Conservation (phyloP, 2,888 invertebrate species). For the Pelosia muscerda region DNA sequence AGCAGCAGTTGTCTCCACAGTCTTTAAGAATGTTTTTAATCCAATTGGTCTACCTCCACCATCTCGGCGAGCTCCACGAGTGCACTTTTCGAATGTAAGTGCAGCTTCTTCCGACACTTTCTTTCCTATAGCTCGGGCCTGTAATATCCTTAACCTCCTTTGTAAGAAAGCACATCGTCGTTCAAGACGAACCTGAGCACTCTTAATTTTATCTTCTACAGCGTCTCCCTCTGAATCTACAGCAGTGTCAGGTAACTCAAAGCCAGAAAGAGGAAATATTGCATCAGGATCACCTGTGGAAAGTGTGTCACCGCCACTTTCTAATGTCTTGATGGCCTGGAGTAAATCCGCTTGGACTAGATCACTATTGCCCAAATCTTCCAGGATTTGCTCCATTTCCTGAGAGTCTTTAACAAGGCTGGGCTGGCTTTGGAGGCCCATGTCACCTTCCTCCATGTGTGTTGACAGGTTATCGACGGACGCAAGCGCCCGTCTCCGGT, state of each 20-base stretch:
- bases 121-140: slow-evolving; percentile 91
- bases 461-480: slow-evolving; percentile 84
- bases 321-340: slow-evolving; percentile 92
- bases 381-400: slow-evolving; percentile 90
- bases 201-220: slow-evolving; percentile 84
- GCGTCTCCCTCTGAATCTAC: slow-evolving; percentile 84
- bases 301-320: slow-evolving; percentile 79
- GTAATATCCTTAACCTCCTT: slow-evolving; percentile 91
- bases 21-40: slow-evolving; percentile 78
- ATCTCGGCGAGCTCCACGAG: slow-evolving; percentile 89
- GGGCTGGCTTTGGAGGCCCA: slow-evolving; percentile 86
- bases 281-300: slow-evolving; percentile 82
- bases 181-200: slow-evolving; percentile 88
- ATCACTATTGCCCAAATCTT: slow-evolving; percentile 87
- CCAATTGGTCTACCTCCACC: slow-evolving; percentile 80
- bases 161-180: slow-evolving; percentile 90
- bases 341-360: slow-evolving; percentile 89
- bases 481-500: slow-evolving; percentile 79
- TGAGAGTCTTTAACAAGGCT: slow-evolving; percentile 86
- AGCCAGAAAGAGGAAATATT: slow-evolving; percentile 79
- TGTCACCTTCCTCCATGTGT: slow-evolving; percentile 88
- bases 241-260: slow-evolving; percentile 82
- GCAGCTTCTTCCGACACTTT: slow-evolving; percentile 93
- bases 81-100: slow-evolving; percentile 89
- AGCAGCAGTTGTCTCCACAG: slow-evolving; percentile 77